Base-by-base conservation (phyloP, 2,888 invertebrate genomes). In the Pogonocherus hispidulus region DNA sequence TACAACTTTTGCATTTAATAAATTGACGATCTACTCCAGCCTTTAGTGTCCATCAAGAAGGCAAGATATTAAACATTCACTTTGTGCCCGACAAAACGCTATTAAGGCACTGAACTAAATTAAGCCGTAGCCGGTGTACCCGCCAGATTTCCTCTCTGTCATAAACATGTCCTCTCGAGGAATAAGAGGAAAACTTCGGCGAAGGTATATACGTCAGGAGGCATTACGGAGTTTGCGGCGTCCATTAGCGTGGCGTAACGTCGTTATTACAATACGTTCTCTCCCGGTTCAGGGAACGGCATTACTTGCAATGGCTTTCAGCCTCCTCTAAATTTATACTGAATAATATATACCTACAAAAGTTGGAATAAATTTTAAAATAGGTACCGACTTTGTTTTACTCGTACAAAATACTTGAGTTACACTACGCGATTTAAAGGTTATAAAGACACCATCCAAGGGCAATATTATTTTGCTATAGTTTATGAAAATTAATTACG, bases 171-270 rank as follows among this genome's bases (percentile, higher is more conserved):
- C 16, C 27, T 54, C 41, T 22, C n/a, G 59, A n/a, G 35, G 32
- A 59, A 59, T 47, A 22, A 56, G 20, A 66, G 51, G 49, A 19
- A 55, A 56, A 63, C 67, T 75, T 70, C 72, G 71, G 66, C 71
- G 71, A 75, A 73, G 72, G 72, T 69, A 66, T n/a, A n/a, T 71
- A 77, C 75, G 78, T 80, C 78, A 79, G 70, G 72, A 74, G 76
- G 78, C 73, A 80, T 80, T 80, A 79, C 78, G 77, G 75, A 77
- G 74, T 76, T 79, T 79, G 78, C 76, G 32, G 35, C 18, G 6
- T 11, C 27, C 59, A 59, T 46, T 11, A 47, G 47, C 59, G 59
- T 59, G 8, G 9, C 32, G 32, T 32, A 32, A 32, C 11, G 11
- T 32, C 11, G 32, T 32, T 32, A 32, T 32, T 32, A 32, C 32